Base-by-base conservation (phyloP, 1,140 invertebrate species). In the Eubasilissa regina region DNA sequence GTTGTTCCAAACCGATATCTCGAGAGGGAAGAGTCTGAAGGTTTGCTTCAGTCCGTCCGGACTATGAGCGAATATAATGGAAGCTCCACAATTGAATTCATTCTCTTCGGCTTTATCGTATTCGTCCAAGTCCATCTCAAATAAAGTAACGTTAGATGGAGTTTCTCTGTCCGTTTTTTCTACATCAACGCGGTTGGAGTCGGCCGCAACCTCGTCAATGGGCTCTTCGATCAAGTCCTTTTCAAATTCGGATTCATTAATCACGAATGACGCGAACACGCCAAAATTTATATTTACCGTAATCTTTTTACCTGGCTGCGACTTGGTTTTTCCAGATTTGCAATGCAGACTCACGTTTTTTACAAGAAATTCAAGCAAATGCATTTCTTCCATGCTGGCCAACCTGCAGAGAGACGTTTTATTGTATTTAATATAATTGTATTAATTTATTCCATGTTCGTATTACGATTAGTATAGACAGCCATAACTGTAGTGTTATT, bases 201-300 rank as follows among this genome's bases (percentile, higher is more conserved):
- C 25, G 1, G 1, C 25, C 25, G 25, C 25, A 3, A 35, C 47
- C 17, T 53, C 17, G 12, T 21, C 17, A 19, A 10, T 66, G 3
- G 62, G 17, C 60, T 1, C 19, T 51, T 53, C 58, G 13, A n/a
- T 19, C 10, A 64, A 13, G 19, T 78, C 76, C 8, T 56, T 70
- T 44, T 78, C 77, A 11, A 79, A 79, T 15, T 79, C 77, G 19
- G 12, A 48, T 64, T 73, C 68, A 12, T 75, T 73, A 8, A 79
- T 66, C 7, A 74, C 55, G 17, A 79, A 79, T 4, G 77, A 79
- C 10, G 77, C 72, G 17, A 74, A 56, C 44, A 48, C 64, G 45
- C 77, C 77, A 48, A 79, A 79, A n/a, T 73, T 70, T 21, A 79
- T 44, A 51, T 79, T 73, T n/a, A 79, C 68, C 8, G 68, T 60